phyloP scores from a whole-genome alignment of 1,140 invertebrate species.

The Pomacea maculata region DNA sequence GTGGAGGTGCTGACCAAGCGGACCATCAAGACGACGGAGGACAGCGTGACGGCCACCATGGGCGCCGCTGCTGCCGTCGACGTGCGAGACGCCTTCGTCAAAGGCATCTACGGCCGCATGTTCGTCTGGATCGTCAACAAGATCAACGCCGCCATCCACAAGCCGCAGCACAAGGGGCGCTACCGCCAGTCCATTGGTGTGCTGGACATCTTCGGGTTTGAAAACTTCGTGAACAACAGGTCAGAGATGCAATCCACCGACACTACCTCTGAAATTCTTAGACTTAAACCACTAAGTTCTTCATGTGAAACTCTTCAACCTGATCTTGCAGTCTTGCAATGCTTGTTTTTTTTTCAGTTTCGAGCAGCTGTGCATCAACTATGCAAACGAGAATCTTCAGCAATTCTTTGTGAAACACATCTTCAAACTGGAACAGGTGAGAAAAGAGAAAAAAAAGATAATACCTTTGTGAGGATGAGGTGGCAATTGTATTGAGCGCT shows the following conservation, averaged over 20 bases:
- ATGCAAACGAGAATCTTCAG: slow-evolving; percentile 91
- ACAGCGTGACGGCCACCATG: no score
- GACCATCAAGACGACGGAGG: no score
- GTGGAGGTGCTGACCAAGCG: no score
- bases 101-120: slow-evolving; percentile 93
- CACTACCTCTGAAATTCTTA: no score
- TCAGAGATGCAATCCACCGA: no score
- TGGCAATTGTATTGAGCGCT: no score
- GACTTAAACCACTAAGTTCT: no score
- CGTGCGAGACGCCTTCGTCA: slow-evolving; percentile 94
- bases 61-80: slow-evolving; percentile 73
- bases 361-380: slow-evolving; percentile 35
- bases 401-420: slow-evolving; percentile 98
- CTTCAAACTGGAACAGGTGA: slow-evolving; percentile 89
- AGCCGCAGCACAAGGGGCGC: slow-evolving; percentile 80
- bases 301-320: background rate
- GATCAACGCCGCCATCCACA: slow-evolving; percentile 98
- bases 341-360: slow-evolving; percentile 73
- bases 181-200: slow-evolving; percentile 97
- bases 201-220: slow-evolving; percentile 98
- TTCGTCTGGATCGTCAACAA: slow-evolving; percentile 98
- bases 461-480: no score
- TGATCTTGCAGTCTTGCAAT: background rate
- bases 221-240: slow-evolving; percentile 83
- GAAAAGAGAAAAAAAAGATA: no score